phyloP scores from a whole-genome alignment of 2,888 invertebrate species.

The Aphrophora alni region DNA sequence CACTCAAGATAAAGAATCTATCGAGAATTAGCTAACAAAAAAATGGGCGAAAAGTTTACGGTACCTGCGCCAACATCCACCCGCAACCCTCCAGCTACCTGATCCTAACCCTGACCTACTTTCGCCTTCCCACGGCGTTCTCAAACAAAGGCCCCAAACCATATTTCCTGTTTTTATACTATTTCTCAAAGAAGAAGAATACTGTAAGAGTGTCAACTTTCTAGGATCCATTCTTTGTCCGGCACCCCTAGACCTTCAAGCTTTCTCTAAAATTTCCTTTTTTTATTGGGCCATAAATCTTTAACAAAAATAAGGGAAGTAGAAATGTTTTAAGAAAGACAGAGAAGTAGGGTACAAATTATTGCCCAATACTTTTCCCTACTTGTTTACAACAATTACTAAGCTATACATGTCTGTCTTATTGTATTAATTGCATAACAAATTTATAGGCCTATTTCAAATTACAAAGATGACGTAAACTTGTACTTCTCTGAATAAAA shows the following conservation, averaged over 20 bases:
- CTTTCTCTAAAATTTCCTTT: background rate
- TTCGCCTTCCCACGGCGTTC: conserved; percentile 17
- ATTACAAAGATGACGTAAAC: no score
- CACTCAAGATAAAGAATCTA: background rate
- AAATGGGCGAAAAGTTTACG: background rate
- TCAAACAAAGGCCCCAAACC: conserved; percentile 7
- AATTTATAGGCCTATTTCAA: no score
- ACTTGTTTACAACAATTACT: no score
- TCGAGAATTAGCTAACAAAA: background rate
- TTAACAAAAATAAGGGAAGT: background rate
- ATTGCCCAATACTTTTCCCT: no score
- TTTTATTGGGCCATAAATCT: background rate
- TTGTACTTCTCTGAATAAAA: no score
- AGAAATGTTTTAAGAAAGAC: no score
- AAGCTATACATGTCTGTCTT: no score
- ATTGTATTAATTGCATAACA: no score
- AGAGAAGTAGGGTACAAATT: no score
- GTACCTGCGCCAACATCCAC: background rate
- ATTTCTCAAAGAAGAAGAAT: no score
- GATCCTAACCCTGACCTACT: conserved; percentile 12
- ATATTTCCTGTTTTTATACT: conserved; percentile 34
- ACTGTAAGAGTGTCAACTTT: background rate
- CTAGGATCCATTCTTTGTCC: background rate
- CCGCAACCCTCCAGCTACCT: conserved; percentile 13
- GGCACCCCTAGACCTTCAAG: background rate